A percentile compares a stretch with the other conserved stretches of the same genome.
Evolutionary conservation across 2,113 vertebrate genomes (phyloP).

Genomic region (Tonatia bakeri): DNA sequence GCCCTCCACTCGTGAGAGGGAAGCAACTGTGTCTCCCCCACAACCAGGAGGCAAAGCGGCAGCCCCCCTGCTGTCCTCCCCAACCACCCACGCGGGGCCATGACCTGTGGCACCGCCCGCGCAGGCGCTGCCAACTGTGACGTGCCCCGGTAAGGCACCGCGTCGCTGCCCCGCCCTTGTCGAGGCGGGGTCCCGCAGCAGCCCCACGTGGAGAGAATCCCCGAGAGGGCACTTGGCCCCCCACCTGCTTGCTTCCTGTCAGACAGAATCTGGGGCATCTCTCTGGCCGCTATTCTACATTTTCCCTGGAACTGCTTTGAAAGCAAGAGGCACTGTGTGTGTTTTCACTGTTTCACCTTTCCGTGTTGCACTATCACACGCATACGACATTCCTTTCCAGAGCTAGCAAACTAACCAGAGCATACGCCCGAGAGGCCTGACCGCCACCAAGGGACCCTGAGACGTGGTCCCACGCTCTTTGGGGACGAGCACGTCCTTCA

Average conservation of each 20-base stretch:
- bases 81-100: rapidly evolving
- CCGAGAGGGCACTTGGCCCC: too few relatives aligned
- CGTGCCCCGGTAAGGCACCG: rapidly evolving
- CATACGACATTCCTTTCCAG: background rate
- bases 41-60: background rate
- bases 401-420: background rate
- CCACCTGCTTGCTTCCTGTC: background rate
- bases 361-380: background rate
- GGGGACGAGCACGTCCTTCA: too few relatives aligned
- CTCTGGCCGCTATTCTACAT: background rate
- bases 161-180: background rate
- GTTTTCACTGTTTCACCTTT: background rate
- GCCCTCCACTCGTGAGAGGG: background rate
- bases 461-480: background rate
- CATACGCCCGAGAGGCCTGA: background rate
- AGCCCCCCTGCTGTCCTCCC: background rate
- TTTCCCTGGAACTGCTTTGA: background rate
- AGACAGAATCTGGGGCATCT: rapidly evolving
- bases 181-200: background rate
- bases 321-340: background rate
- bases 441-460: background rate
- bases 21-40: background rate
- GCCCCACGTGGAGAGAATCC: too few relatives aligned
- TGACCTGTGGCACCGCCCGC: too few relatives aligned
- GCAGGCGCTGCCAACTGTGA: background rate